Percentiles rank a stretch among this genome's conserved stretches.
phyloP scores from a whole-genome alignment of 2,797 vertebrate species.

The Loriculus beryllinus region DNA sequence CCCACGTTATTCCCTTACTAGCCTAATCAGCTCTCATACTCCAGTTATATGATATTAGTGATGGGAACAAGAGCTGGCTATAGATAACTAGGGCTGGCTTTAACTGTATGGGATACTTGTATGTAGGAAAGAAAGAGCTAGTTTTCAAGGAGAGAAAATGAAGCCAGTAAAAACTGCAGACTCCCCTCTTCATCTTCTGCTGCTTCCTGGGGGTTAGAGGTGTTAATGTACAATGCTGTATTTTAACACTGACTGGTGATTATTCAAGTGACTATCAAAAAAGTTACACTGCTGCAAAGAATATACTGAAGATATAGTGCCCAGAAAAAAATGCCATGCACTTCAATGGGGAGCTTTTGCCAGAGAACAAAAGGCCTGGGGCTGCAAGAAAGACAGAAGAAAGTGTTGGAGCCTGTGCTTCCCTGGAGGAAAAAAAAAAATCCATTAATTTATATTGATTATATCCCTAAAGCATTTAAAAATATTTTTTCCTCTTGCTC shows the following conservation, averaged over 20 bases:
- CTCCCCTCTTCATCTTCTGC: conserved; percentile 36
- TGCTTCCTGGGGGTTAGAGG: conserved; percentile 29
- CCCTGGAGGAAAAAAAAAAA: not conserved
- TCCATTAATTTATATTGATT: conserved; percentile 37
- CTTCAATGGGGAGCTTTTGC: conserved; percentile 46
- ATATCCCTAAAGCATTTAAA: not conserved
- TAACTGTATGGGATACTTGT: conserved; percentile 53
- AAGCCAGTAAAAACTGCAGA: conserved; percentile 39
- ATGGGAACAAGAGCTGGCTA: conserved; percentile 15
- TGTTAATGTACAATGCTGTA: conserved; percentile 43
- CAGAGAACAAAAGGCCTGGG: conserved; percentile 36
- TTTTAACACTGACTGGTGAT: conserved; percentile 56
- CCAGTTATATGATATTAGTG: not conserved
- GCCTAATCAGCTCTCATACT: not conserved
- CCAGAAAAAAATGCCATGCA: conserved; percentile 67
- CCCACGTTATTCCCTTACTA: not conserved
- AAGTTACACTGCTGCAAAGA: conserved; percentile 53
- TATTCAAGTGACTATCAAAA: conserved; percentile 65
- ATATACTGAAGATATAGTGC: conserved; percentile 54
- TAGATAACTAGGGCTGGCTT: conserved; percentile 13
- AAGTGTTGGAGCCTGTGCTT: not conserved
- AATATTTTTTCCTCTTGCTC: not conserved
- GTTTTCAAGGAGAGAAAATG: conserved; percentile 59
- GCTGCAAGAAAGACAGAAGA: conserved; percentile 33
- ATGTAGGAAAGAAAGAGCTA: conserved; percentile 56